A percentile compares a stretch with the other conserved stretches of the same genome.
Conservation (phyloP, 2,797 vertebrate genomes). For the Lagorchestes hirsutus region DNA sequence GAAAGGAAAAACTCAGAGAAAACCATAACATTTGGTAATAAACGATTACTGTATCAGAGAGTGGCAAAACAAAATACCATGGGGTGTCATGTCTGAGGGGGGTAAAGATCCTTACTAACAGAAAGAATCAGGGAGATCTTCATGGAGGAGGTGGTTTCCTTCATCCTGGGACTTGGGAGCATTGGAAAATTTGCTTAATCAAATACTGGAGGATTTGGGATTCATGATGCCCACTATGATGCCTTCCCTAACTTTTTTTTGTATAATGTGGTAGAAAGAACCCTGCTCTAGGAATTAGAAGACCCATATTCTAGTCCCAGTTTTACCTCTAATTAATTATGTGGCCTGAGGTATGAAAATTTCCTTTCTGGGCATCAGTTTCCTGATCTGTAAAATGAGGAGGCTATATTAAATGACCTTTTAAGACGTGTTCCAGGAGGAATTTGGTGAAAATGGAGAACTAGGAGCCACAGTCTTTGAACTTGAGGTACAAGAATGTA, state of each 20-base stretch:
- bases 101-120: background rate
- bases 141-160: background rate
- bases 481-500: background rate
- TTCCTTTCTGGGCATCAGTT: background rate
- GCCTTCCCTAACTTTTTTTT: background rate
- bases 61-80: background rate
- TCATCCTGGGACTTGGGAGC: background rate
- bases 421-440: background rate
- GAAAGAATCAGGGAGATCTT: background rate
- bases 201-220: background rate
- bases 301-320: background rate
- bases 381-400: background rate
- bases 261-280: background rate
- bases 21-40: background rate
- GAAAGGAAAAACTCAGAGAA: background rate
- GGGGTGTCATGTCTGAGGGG: background rate
- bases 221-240: background rate
- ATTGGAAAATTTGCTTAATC: background rate
- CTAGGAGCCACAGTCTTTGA: background rate
- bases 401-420: background rate
- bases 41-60: background rate
- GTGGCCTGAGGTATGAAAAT: background rate
- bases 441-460: background rate
- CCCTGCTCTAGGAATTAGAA: background rate
- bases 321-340: background rate